Base-by-base conservation (phyloP, 2,113 vertebrate species). In the Micronycteris hirsuta region DNA sequence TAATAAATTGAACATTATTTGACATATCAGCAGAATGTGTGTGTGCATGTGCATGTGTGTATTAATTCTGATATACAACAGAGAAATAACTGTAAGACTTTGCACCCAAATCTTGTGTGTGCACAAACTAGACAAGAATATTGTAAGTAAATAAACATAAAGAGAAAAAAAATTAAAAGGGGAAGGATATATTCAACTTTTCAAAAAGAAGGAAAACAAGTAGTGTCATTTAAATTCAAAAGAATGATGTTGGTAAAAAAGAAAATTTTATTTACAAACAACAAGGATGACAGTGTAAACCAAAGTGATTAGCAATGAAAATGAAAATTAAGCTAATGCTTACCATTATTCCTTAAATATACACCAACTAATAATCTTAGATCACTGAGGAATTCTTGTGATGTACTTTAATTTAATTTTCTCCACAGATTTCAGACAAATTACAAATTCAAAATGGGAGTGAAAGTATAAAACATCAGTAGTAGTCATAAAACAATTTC, bases 241-340 rank as follows among this genome's bases (percentile, higher is more conserved):
- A 89, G 31, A 86, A 76, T 52, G 17, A 43, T 74, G 36, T 52
- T 67, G 24, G 2, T 87, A 83, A 94, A 96, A n/a, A 45, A 36
- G 12, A 92, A 71, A n/a, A 38, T 82, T 81, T 16, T 86, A 71
- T 65, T 38, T 70, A 24, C 1, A 76, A 49, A 49, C 3, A 70
- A 56, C 63, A 87, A 76, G 33, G 9, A 63, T 45, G 43, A 68
- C 4, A 82, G 7, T 81, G 61, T 54, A n/a, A 95, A 86, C 52
- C 61, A 77, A 63, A 87, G 54, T 68, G 94, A 73, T 86, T 92
- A 90, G 83, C 20, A n/a, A 36, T 49, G 4, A 91, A 87, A 95
- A 47, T 24, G 4, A 36, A 83, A 90, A 20, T 63, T 91, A 45
- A 54, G 20, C 45, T 22, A 82, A 1, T 56, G 2, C 0, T 54